A percentile compares a stretch with the other conserved stretches of the same genome.
phyloP scores from a whole-genome alignment of 2,113 vertebrate species.

The Sus scrofa region T2T-Sscrofa CM000824.6:57675501-57676000 shows the following conservation, averaged over 20 bases:
- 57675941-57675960: neutral
- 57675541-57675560: neutral
- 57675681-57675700: neutral
- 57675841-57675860: neutral
- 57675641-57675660: neutral
- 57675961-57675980: neutral
- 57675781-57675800: neutral
- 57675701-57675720: neutral
- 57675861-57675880: neutral
- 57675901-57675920: slow-evolving; percentile 9
- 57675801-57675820: neutral
- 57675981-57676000: neutral
- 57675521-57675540: accelerated
- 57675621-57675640: neutral
- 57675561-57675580: neutral
- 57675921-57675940: neutral
- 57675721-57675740: neutral
- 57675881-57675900: slow-evolving; percentile 71
- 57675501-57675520: neutral
- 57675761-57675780: neutral
- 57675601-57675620: neutral
- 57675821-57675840: neutral
- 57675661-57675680: neutral
- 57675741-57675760: neutral
- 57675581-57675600: neutral